These are phyloP conservation scores for Julus scanicus DNA, from an alignment of 2,888 invertebrate species.

Conservation along the genomic window DNA sequence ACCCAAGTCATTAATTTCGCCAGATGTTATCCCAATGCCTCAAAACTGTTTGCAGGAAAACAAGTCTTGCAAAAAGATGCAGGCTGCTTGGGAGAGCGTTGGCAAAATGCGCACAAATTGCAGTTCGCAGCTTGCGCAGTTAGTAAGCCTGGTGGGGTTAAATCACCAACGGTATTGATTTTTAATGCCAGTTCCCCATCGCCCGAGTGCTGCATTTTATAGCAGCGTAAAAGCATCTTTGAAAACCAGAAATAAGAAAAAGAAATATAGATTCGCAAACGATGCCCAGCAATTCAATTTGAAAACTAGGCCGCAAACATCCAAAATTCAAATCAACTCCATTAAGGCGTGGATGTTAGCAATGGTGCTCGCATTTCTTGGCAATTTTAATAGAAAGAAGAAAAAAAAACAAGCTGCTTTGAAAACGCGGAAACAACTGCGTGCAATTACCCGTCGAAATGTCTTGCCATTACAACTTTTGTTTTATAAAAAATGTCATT, in stretches of 20 bases:
- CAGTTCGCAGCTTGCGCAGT: constrained; percentile 37
- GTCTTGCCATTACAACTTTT: neutral
- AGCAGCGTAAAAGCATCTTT: constrained; percentile 43
- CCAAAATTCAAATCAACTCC: neutral
- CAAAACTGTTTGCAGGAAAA: neutral
- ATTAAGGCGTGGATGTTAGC: neutral
- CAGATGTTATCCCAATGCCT: constrained; percentile 28
- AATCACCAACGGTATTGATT: constrained; percentile 27
- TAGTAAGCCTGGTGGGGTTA: constrained; percentile 24
- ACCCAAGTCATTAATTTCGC: constrained; percentile 42
- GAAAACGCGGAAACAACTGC: neutral
- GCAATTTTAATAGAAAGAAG: neutral
- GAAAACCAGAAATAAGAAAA: neutral
- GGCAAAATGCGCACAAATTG: neutral
- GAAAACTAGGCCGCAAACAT: neutral
- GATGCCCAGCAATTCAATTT: constrained; percentile 3
- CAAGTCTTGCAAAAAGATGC: constrained; percentile 9
- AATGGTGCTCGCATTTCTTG: neutral
- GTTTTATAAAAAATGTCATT: neutral
- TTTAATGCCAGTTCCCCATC: constrained; percentile 28
- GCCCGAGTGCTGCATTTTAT: constrained; percentile 31
- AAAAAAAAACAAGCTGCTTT: neutral
- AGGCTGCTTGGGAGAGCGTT: neutral
- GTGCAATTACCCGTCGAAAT: neutral
- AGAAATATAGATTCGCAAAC: constrained; percentile 40